Percentiles rank a stretch among this genome's conserved stretches.
Evolutionary conservation across 2,797 vertebrate species (phyloP).

Genomic region (Oceanodroma leucorhoa): DNA sequence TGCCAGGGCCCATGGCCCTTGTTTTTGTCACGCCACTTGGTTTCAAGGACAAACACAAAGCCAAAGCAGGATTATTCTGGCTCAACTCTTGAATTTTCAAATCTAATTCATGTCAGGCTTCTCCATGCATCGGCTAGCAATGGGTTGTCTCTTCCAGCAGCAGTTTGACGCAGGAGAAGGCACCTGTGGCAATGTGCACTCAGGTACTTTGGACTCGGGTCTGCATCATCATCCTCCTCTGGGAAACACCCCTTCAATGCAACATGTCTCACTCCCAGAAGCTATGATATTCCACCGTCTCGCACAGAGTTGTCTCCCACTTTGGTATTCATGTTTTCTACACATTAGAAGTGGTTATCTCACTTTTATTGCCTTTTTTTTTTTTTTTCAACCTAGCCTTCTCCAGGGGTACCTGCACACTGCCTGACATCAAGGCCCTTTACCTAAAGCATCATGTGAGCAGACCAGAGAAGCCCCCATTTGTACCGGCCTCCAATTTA

Average conservation of each 20-base stretch:
- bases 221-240: neutral
- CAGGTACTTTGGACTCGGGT: neutral
- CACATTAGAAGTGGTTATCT: neutral
- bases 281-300: neutral
- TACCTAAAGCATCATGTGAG: neutral
- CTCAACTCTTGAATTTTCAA: neutral
- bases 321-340: neutral
- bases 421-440: neutral
- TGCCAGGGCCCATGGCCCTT: neutral
- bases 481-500: neutral
- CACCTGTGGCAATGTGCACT: rapidly evolving
- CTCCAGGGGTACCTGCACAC: neutral
- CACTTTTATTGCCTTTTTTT: neutral
- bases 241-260: neutral
- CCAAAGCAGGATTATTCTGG: neutral
- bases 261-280: neutral
- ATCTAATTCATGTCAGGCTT: neutral
- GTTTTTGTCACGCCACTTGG: neutral
- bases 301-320: neutral
- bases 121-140: neutral
- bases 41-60: neutral
- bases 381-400: neutral
- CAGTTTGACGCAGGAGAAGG: neutral
- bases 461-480: neutral
- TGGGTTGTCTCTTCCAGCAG: neutral